Conservation (phyloP, 2,113 vertebrate genomes). For the Galemys pyrenaicus region DNA sequence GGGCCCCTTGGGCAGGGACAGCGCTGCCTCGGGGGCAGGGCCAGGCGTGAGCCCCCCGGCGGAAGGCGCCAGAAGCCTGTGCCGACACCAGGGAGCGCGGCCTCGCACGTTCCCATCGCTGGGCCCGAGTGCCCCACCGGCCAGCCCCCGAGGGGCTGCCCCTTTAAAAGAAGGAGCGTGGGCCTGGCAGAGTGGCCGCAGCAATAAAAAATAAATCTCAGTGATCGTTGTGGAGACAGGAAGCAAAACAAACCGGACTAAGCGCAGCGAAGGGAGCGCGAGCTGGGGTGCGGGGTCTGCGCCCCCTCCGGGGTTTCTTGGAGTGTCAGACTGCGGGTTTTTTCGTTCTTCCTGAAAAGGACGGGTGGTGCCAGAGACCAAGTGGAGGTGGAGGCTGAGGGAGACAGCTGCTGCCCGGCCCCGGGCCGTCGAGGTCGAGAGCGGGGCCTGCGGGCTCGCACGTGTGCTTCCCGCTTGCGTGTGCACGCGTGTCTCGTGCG, state of each 20-base stretch:
- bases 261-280: constrained; percentile 85
- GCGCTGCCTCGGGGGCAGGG: not conserved
- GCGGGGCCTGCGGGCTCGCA: too few species aligned
- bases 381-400: too few species aligned
- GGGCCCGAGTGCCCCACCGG: too few species aligned
- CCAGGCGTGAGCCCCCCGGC: constrained; percentile 58
- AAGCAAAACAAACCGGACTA: constrained; percentile 87
- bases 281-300: constrained; percentile 71
- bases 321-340: constrained; percentile 70
- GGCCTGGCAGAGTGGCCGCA: constrained; percentile 80
- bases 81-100: constrained; percentile 77
- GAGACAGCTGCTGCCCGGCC: too few species aligned
- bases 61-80: constrained; percentile 79
- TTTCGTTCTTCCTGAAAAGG: constrained; percentile 69
- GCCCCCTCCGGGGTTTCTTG: too few species aligned
- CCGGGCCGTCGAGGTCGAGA: too few species aligned
- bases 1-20: constrained; percentile 49
- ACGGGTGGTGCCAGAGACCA: constrained; percentile 65
- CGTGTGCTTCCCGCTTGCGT: too few species aligned
- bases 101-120: constrained; percentile 82
- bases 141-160: constrained; percentile 59
- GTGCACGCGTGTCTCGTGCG: too few species aligned
- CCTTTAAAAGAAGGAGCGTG: constrained; percentile 84
- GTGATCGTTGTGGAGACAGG: constrained; percentile 90
- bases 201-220: constrained; percentile 86